phyloP scores from a whole-genome alignment of 2,888 invertebrate species.

The Campoplex nolae region DNA sequence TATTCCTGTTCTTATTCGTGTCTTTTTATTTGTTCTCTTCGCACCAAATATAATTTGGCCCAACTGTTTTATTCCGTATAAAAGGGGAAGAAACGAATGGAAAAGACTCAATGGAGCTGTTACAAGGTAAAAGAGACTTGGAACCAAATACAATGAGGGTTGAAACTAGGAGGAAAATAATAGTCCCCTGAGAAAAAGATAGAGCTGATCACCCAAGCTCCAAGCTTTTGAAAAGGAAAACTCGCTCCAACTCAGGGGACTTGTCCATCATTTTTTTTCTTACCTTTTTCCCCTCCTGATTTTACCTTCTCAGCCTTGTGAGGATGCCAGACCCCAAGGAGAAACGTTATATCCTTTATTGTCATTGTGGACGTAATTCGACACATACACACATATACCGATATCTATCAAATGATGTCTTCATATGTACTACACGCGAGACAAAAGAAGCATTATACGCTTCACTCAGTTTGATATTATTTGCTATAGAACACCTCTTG shows the following conservation, averaged over 20 bases:
- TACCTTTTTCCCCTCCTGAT: conserved; percentile 25
- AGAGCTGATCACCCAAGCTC: conserved; percentile 57
- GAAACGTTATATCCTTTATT: conserved; percentile 39
- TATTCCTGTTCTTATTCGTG: background rate
- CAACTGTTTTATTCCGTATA: conserved; percentile 27
- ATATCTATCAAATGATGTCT: background rate
- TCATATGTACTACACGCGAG: background rate
- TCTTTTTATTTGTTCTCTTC: background rate
- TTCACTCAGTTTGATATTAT: background rate
- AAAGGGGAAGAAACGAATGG: background rate
- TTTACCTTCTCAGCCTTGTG: conserved; percentile 2
- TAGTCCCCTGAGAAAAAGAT: conserved; percentile 57
- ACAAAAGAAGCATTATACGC: conserved; percentile 57
- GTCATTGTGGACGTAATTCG: conserved; percentile 31
- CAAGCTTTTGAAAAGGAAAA: conserved; percentile 53
- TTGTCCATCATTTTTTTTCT: conserved; percentile 17
- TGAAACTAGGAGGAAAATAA: conserved; percentile 60
- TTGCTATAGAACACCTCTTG: conserved; percentile 6
- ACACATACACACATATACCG: conserved; percentile 10
- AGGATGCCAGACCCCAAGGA: conserved; percentile 11
- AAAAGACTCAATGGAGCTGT: conserved; percentile 10
- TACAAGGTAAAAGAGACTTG: conserved; percentile 16
- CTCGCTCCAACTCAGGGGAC: conserved; percentile 18
- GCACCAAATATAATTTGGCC: conserved; percentile 21
- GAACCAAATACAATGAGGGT: conserved; percentile 24